Conservation (phyloP, 1,140 invertebrate species). For the Maniola jurtina region DNA sequence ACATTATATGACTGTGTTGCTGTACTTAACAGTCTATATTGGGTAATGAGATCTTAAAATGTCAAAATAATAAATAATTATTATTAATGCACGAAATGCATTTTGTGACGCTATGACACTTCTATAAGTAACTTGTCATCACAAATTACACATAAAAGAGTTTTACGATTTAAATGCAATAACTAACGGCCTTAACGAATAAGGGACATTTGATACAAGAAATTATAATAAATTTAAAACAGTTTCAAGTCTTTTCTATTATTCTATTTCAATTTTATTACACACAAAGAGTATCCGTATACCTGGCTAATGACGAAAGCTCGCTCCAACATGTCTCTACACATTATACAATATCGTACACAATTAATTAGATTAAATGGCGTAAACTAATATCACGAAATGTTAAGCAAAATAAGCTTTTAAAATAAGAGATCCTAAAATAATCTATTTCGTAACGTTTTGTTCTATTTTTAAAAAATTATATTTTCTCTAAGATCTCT, state of each 20-base stretch:
- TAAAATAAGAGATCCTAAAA: conserved; percentile 10
- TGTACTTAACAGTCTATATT: too few species aligned
- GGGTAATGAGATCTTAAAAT: too few species aligned
- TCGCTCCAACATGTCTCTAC: conserved; percentile 66
- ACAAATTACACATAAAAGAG: too few species aligned
- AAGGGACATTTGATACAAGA: background rate
- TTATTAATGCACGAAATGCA: too few species aligned
- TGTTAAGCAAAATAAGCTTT: conserved; percentile 17
- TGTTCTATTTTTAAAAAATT: background rate
- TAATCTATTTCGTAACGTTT: conserved; percentile 6
- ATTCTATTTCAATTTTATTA: conserved; percentile 52
- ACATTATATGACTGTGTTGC: too few species aligned
- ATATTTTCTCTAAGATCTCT: background rate
- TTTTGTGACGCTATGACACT: too few species aligned
- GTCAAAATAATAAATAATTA: too few species aligned
- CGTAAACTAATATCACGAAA: conserved; percentile 65
- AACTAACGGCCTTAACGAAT: too few species aligned
- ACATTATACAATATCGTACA: conserved; percentile 48
- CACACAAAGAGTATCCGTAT: conserved; percentile 62
- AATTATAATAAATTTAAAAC: conserved; percentile 21
- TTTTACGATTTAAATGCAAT: too few species aligned
- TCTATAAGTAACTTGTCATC: too few species aligned
- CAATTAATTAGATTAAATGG: conserved; percentile 48
- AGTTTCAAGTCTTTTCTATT: conserved; percentile 35
- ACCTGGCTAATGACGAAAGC: conserved; percentile 73